phyloP scores from a whole-genome alignment of 2,888 invertebrate species.

The Drosophila imparisetae region DNA sequence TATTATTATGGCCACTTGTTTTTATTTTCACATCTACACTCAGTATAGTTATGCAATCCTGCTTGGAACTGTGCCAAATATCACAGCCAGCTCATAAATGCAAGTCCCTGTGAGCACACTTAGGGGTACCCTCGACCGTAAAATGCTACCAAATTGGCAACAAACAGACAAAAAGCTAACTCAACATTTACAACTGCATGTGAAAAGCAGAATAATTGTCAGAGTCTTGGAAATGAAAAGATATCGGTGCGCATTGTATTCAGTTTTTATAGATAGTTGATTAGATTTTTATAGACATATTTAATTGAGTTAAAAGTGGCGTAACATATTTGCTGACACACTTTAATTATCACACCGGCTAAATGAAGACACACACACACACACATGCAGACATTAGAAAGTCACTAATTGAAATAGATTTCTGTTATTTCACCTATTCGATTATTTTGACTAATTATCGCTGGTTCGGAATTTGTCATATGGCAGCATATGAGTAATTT shows the following conservation, averaged over 20 bases:
- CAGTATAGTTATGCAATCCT: conserved; percentile 28
- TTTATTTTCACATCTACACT: not conserved
- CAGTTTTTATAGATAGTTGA: conserved; percentile 67
- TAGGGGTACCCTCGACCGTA: conserved; percentile 27
- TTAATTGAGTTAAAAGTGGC: conserved; percentile 76
- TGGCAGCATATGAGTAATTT: conserved; percentile 13
- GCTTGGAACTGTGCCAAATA: conserved; percentile 39
- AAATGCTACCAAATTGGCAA: conserved; percentile 49
- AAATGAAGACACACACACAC: conserved; percentile 31
- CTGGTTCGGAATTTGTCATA: conserved; percentile 7
- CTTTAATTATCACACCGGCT: conserved; percentile 53
- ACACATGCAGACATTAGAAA: not conserved
- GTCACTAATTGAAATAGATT: conserved; percentile 30
- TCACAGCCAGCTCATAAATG: conserved; percentile 41
- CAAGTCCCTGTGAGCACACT: conserved; percentile 14
- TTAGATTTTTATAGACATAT: conserved; percentile 79
- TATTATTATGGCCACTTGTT: not conserved
- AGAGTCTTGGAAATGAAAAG: not conserved
- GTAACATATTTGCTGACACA: conserved; percentile 63
- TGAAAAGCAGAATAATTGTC: conserved; percentile 8
- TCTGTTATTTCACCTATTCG: conserved; percentile 77
- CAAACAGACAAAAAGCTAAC: conserved; percentile 55
- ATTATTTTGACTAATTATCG: conserved; percentile 50
- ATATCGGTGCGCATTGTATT: not conserved
- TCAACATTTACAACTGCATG: conserved; percentile 49